phyloP scores from a whole-genome alignment of 2,797 vertebrate genomes.

The Miichthys miiuy region DNA sequence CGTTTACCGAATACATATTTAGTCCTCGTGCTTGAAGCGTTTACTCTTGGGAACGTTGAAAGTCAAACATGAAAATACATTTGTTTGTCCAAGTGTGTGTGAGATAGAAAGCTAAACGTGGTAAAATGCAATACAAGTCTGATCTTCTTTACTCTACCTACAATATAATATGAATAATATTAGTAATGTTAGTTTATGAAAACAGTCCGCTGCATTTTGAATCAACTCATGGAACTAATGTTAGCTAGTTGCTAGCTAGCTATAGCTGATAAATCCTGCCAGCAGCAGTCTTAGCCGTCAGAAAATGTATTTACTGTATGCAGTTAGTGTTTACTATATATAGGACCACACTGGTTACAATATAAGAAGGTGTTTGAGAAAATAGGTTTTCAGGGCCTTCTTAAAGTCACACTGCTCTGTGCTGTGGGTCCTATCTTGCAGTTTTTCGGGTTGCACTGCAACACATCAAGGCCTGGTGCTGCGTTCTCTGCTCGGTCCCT shows the following conservation, averaged over 20 bases:
- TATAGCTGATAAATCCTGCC: background rate
- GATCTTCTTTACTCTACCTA: background rate
- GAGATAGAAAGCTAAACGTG: background rate
- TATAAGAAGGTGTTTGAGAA: background rate
- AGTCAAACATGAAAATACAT: background rate
- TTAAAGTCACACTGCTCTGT: background rate
- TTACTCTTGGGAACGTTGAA: background rate
- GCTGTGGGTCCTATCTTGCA: constrained; percentile 1
- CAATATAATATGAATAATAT: background rate
- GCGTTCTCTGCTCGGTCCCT: constrained; percentile 4
- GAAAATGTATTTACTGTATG: background rate
- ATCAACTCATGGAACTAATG: background rate
- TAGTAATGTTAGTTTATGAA: background rate
- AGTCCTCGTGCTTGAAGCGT: background rate
- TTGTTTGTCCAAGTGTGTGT: background rate
- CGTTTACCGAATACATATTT: background rate
- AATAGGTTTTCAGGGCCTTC: background rate
- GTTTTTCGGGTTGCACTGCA: constrained; percentile 21
- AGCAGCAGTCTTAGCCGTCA: background rate
- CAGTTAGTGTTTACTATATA: background rate
- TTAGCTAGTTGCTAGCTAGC: background rate
- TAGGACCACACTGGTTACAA: background rate
- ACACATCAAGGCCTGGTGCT: constrained; percentile 8
- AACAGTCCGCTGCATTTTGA: background rate
- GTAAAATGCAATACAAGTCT: background rate